Evolutionary conservation across 2,888 invertebrate genomes (phyloP).

Genomic region (Perithous albicinctus): DNA sequence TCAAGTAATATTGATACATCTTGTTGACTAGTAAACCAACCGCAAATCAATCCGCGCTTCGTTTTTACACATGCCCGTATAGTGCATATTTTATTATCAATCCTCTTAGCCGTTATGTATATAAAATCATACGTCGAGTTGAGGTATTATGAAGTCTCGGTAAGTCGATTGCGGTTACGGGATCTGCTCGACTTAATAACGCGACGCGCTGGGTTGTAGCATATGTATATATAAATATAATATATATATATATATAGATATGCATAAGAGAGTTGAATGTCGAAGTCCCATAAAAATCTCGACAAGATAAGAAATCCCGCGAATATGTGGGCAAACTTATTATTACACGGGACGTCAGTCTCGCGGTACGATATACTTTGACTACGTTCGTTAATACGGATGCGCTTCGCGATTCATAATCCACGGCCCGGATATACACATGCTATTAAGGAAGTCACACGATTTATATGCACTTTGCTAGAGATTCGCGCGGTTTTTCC

Average conservation of each 20-base stretch:
- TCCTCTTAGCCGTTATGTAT: background rate
- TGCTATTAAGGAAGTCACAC: conserved; percentile 16
- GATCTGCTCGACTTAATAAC: conserved; percentile 46
- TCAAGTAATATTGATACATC: conserved; percentile 21
- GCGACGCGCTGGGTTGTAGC: conserved; percentile 11
- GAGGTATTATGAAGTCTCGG: conserved; percentile 32
- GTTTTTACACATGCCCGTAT: background rate
- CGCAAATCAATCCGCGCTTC: conserved; percentile 49
- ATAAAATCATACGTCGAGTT: background rate
- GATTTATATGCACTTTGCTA: conserved; percentile 13
- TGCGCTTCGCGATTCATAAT: conserved; percentile 60
- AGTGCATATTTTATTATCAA: conserved; percentile 7
- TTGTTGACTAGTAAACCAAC: conserved; percentile 43
- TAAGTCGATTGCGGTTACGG: conserved; percentile 50
- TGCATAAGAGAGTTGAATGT: conserved; percentile 35
- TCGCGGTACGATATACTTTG: conserved; percentile 46
- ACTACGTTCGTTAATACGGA: conserved; percentile 55
- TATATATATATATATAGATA: background rate
- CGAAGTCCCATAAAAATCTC: conserved; percentile 59
- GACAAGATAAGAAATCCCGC: conserved; percentile 47
- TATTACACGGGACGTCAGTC: conserved; percentile 61
- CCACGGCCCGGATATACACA: conserved; percentile 29
- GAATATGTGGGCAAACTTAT: conserved; percentile 48
- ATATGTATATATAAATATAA: background rate
- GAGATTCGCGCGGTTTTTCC: too few relatives aligned